These are phyloP conservation scores for Trypoxylus dichotomus DNA, from an alignment of 1,140 invertebrate genomes.

Conservation along the genomic window DNA sequence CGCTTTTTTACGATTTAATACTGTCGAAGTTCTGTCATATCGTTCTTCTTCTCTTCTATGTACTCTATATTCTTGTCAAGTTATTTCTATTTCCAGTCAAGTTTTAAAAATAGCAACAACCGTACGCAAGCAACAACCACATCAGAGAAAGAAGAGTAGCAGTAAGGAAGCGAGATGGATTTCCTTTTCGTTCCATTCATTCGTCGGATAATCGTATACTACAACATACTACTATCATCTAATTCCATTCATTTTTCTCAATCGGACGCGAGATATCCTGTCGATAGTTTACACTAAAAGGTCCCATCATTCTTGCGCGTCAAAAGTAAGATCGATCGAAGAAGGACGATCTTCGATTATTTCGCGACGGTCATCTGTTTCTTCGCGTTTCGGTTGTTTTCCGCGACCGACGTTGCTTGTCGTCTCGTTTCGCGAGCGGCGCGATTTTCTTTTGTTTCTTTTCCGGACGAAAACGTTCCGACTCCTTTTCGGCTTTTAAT, in stretches of 20 bases:
- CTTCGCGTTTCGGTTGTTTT: background rate
- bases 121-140: slow-evolving; percentile 9
- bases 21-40: background rate
- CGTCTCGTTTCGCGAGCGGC: background rate
- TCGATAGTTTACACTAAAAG: no score
- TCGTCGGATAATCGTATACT: background rate
- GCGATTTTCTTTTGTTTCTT: background rate
- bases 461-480: background rate
- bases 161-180: background rate
- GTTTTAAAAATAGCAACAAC: slow-evolving; percentile 19
- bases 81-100: slow-evolving; percentile 24
- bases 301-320: no score
- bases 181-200: slow-evolving; percentile 9
- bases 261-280: no score
- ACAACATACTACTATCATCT: no score
- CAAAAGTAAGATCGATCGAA: background rate
- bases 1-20: background rate
- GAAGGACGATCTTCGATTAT: background rate
- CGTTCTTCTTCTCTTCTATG: background rate
- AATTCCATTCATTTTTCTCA: no score
- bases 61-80: slow-evolving; percentile 1
- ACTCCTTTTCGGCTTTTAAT: background rate
- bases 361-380: background rate
- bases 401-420: background rate
- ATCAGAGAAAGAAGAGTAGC: background rate